These are phyloP conservation scores for Oncorhynchus keta DNA, from an alignment of 2,113 vertebrate species.

Conservation along the genomic window DNA sequence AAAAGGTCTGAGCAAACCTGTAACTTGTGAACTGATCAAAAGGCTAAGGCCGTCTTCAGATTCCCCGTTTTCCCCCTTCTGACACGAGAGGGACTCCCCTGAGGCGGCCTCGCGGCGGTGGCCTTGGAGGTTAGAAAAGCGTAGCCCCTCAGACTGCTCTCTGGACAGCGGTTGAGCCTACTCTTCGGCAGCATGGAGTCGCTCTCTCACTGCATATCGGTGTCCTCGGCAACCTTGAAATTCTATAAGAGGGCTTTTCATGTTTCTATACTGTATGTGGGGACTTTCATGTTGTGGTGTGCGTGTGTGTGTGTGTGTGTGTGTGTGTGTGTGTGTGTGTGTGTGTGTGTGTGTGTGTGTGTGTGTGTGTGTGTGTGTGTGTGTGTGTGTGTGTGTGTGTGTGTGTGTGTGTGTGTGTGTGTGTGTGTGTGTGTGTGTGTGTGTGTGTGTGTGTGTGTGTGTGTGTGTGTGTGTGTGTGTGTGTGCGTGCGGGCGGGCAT, in stretches of 20 bases:
- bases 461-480: constrained; percentile 39
- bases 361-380: constrained; percentile 41
- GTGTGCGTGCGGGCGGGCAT: constrained; percentile 23
- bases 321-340: constrained; percentile 30
- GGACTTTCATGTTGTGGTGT: constrained; percentile 60
- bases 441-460: constrained; percentile 25
- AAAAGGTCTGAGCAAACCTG: constrained; percentile 70
- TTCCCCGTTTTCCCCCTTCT: constrained; percentile 73
- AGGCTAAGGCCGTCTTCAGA: constrained; percentile 68
- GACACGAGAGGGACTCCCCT: constrained; percentile 78
- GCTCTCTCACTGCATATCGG: constrained; percentile 59
- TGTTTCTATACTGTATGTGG: constrained; percentile 35
- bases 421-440: constrained; percentile 25
- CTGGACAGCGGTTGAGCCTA: constrained; percentile 67
- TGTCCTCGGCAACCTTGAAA: constrained; percentile 59
- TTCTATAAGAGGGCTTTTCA: constrained; percentile 69
- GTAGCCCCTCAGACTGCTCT: constrained; percentile 70
- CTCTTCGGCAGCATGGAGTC: constrained; percentile 60
- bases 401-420: constrained; percentile 5
- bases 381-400: constrained; percentile 25
- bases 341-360: constrained; percentile 45
- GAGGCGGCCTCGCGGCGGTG: constrained; percentile 71
- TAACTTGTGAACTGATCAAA: constrained; percentile 85
- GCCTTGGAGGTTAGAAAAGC: constrained; percentile 80
- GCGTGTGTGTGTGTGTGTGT: constrained; percentile 28